Evolutionary conservation across 1,140 invertebrate species (phyloP), one percentile per base, ranked within the genome.

Genomic region (Drosophila biarmipes): DNA sequence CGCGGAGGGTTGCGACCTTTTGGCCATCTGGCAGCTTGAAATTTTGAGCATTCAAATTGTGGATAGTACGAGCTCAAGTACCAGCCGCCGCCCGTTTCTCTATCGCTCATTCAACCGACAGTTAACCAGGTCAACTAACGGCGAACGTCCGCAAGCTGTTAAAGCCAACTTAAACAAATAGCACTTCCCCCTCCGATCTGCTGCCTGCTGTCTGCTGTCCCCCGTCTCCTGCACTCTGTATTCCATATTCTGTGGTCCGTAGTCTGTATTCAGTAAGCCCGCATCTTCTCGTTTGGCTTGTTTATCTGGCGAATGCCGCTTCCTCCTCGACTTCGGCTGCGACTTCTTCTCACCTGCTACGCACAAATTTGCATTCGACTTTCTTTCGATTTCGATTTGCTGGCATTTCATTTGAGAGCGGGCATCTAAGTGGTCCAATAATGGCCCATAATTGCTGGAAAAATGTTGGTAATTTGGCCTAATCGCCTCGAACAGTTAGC

Each of bases 91-190:
- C 14, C 31, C 21, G 24, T 31, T 31, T 7, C 64, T 68, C 69
- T 49, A 35, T 38, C 35, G 53, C 43, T 73, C 54, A 58, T 68
- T 69, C 77, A 67, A 73, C 76, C 29, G n/a, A 17, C 17, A 52
- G 64, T 61, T 89, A 89, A 89, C 73, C 80, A 89, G 84, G 84
- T 89, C 84, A 89, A 84, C 84, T 89, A 89, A 89, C 84, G 85
- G 84, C 76, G 58, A 37, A 77, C 85, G 62, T 69, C 85, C 79
- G 76, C 76, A 89, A 80, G 73, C 85, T 84, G 84, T 84, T 89
- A 89, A 84, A 84, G 80, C 76, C 76, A 77, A 84, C 67, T 80
- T 81, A 80, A 89, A 80, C 73, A 89, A 89, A 89, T 89, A 90
- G 78, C 79, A 80, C 80, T 84, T 74, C 74, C 73, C 79, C 72